A percentile compares a stretch with the other conserved stretches of the same genome.
phyloP scores from a whole-genome alignment of 2,888 invertebrate species.

The Cataglyphis livida region DNA sequence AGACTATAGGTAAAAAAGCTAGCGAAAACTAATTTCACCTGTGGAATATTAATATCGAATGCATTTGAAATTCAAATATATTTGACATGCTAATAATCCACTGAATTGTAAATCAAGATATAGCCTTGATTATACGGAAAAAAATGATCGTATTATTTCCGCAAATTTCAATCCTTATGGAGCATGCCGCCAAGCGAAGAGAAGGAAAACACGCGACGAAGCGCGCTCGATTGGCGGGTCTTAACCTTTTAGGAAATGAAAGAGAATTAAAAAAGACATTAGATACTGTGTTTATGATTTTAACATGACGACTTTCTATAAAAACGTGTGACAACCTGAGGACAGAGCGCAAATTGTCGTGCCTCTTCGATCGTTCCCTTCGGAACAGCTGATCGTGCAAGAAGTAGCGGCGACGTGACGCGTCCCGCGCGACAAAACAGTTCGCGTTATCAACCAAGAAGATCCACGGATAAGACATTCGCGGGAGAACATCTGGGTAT shows the following conservation, averaged over 20 bases:
- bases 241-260: not conserved
- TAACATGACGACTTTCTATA: not conserved
- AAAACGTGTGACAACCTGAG: conserved; percentile 76
- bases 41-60: not conserved
- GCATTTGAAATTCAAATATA: not conserved
- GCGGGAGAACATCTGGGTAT: not conserved
- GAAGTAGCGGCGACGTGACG: not conserved
- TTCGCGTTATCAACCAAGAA: not conserved
- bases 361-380: conserved; percentile 28
- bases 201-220: conserved; percentile 1
- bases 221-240: not conserved
- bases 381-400: not conserved
- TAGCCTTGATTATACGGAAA: not conserved
- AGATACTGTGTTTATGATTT: not conserved
- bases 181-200: not conserved
- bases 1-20: not conserved
- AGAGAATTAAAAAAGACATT: too few relatives aligned
- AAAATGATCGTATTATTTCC: not conserved
- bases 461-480: not conserved
- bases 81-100: not conserved
- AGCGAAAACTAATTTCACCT: not conserved
- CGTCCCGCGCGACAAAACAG: not conserved
- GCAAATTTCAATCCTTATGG: not conserved
- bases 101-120: not conserved
- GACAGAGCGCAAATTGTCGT: conserved; percentile 83